A percentile compares a stretch with the other conserved stretches of the same genome.
These are phyloP conservation scores for Sebastes trivittatus DNA, from an alignment of 2,797 vertebrate genomes.

Conservation along the genomic window DNA sequence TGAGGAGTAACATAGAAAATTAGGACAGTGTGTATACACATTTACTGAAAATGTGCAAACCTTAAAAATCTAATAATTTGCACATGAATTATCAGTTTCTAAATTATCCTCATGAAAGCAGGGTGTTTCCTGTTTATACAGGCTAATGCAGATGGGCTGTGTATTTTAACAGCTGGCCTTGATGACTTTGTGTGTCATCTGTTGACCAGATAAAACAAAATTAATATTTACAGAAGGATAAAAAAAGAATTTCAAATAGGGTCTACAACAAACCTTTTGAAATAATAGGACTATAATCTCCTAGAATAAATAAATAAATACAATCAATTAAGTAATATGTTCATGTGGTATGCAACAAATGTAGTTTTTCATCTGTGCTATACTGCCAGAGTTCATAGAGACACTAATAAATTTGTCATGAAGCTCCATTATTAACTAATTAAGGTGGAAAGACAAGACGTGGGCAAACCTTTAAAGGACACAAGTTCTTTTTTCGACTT, in stretches of 20 bases:
- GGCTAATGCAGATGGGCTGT: conserved; percentile 1
- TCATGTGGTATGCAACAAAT: background rate
- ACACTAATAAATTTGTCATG: background rate
- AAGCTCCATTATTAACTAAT: conserved; percentile 35
- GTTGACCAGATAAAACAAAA: background rate
- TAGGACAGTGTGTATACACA: background rate
- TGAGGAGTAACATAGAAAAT: background rate
- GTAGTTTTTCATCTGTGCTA: background rate
- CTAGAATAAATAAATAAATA: background rate
- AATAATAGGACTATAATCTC: background rate
- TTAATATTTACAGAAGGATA: background rate
- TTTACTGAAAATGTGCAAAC: background rate
- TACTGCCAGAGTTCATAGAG: background rate
- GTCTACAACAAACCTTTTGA: background rate
- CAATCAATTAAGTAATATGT: background rate
- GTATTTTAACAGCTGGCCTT: conserved; percentile 36
- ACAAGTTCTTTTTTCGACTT: conserved; percentile 62
- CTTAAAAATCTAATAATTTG: background rate
- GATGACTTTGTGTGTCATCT: background rate
- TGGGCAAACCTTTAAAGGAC: conserved; percentile 50
- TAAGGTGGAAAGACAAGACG: conserved; percentile 29
- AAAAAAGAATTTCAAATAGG: background rate
- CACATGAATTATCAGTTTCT: background rate
- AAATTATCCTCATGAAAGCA: background rate
- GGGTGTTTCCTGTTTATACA: conserved; percentile 10